Base-by-base conservation (phyloP, 2,113 vertebrate species). In the cattle (Bos taurus) region DNA sequence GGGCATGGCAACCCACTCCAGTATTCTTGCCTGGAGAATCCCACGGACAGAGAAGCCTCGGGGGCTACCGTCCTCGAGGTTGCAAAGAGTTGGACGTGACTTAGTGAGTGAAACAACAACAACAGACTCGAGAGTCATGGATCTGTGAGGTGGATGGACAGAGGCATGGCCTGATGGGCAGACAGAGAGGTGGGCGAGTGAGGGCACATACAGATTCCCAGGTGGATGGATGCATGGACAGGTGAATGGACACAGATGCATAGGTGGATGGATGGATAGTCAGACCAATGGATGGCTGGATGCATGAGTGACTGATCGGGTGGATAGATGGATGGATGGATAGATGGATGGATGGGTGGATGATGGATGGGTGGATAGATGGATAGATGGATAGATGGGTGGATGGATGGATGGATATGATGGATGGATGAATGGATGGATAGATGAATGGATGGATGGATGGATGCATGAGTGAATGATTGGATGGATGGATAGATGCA, bases 281-380 rank as follows among this genome's bases (percentile, higher is more conserved):
- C 64, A 67, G 64, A 36, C 64, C 33, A 67, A 15, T 10, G 23
- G 57, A 14, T 5, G 5, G 48, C 1, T 9, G 9, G 43, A 6
- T 19, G 28, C 4, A 46, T 7, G 17, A 6, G 2, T 30, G 26
- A 26, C 12, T 30, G 54, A 13, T 1, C 21, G 15, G n/a, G 0
- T 15, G n/a, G 1, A 2, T 13, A 4, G 48, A 3, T 19, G 23
- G 46, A 10, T 26, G 3, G 19, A 2, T 36, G 60, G 48, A 3
- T 15, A 28, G 36, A 6, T 9, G 59, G 17, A 21, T 56, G 54
- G 54, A 56, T 56, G 40, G 43, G 43, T 46, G 43, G 43, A 46
- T 46, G 17, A 12, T 43, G 26, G 67, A 7, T 36, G 43, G 43
- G 6, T 43, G 43, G 52, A 36, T 28, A 2, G 7, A 9, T 40